Evolutionary conservation across 2,797 vertebrate species (phyloP).

Genomic region (Dryobates pubescens): DNA sequence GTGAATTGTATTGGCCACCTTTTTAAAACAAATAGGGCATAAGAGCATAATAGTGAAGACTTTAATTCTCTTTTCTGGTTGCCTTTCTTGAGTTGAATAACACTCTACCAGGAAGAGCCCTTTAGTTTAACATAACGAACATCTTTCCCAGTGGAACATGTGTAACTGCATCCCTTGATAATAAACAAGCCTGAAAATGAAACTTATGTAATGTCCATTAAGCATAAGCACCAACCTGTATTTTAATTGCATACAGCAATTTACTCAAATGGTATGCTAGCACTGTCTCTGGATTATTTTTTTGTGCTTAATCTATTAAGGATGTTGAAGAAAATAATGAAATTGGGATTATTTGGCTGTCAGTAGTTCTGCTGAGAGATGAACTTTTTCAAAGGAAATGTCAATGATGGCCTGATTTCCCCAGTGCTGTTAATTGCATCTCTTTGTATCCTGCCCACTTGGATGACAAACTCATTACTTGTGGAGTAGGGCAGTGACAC

Average conservation of each 20-base stretch:
- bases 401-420: conserved; percentile 18
- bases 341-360: conserved; percentile 37
- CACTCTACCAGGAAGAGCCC: background rate
- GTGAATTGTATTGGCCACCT: background rate
- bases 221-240: background rate
- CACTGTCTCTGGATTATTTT: background rate
- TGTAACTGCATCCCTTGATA: background rate
- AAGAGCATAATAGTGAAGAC: background rate
- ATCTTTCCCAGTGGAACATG: background rate
- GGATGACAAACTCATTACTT: background rate
- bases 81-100: background rate
- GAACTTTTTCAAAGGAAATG: conserved; percentile 41
- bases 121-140: conserved; percentile 8
- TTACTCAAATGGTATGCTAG: background rate
- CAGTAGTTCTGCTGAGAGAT: conserved; percentile 35
- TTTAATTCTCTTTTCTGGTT: background rate
- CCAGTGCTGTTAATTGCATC: background rate
- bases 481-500: background rate
- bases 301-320: conserved; percentile 17
- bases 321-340: conserved; percentile 50
- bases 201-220: conserved; percentile 9
- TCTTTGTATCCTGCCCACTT: background rate
- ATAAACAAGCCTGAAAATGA: conserved; percentile 25
- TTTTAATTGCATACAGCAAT: conserved; percentile 6
- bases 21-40: background rate